Base-by-base conservation (phyloP, 2,888 invertebrate species). In the Pantelozetes paolii region DNA sequence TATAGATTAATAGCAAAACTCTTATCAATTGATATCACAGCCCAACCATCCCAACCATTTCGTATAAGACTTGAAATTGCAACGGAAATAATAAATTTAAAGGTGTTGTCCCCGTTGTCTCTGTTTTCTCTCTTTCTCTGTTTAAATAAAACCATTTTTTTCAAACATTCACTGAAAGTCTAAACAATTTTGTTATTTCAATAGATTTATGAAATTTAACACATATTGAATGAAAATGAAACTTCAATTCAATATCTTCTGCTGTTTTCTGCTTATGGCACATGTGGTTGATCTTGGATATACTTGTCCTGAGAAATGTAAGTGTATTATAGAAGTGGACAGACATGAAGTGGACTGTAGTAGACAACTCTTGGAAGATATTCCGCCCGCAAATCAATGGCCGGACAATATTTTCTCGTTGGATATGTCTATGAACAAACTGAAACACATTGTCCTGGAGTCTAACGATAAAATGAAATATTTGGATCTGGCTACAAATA, bases 31-130 rank as follows among this genome's bases (percentile, higher is more conserved):
- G 45, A 59, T 3, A 59, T 2, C 8, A 28, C 9, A 8, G n/a
- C n/a, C n/a, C n/a, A n/a, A n/a, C n/a, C n/a, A n/a, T n/a, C n/a
- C n/a, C 62, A 62, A 20, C 30, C 69, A 45, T 69, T 69, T 69
- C 69, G 26, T 6, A n/a, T 9, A 42, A 42, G 42, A 28, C 26
- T 13, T 69, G 69, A 23, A 69, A 69, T 45, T 26, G 3, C 36
- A 69, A 69, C 69, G 69, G 69, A 69, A 69, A 45, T 40, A 23
- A 69, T 42, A 69, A 69, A 69, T 45, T 69, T 45, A 69, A 69
- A 69, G 69, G 69, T 69, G 69, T 69, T 69, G 69, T 69, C 69
- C 18, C 69, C 36, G 15, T 36, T 64, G 11, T 2, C 5, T 32
- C 59, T n/a, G 6, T 62, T 62, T 62, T 3, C n/a, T 48, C 3